A percentile compares a stretch with the other conserved stretches of the same genome.
phyloP scores from a whole-genome alignment of 1,140 invertebrate genomes.

The Calliphora vicina region DNA sequence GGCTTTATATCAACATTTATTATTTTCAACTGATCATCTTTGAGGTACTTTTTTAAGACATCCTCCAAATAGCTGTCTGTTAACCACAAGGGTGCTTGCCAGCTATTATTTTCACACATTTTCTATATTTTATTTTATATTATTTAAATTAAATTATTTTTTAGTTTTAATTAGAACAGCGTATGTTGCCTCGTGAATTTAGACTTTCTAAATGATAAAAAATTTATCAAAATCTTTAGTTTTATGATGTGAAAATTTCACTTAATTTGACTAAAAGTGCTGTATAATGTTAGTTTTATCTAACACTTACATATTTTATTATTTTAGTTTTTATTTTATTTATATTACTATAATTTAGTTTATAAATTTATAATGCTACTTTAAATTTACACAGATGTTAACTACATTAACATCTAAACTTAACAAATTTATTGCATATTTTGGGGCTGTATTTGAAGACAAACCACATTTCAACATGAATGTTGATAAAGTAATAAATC shows the following conservation, averaged over 20 bases:
- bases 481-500: too few species aligned
- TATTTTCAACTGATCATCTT: constrained; percentile 46
- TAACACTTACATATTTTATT: background rate
- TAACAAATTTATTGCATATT: too few species aligned
- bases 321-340: background rate
- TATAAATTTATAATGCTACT: background rate
- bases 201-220: background rate
- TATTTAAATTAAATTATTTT: background rate
- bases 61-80: constrained; percentile 51
- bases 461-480: too few species aligned
- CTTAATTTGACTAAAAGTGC: background rate
- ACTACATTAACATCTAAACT: too few species aligned
- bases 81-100: constrained; percentile 50
- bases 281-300: background rate
- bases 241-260: background rate
- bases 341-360: background rate
- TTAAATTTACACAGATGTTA: background rate
- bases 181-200: background rate
- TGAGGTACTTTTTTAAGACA: constrained; percentile 44
- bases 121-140: too few species aligned
- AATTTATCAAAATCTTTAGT: background rate
- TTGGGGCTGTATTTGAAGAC: too few species aligned
- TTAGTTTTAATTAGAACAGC: background rate
- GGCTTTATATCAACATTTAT: constrained; percentile 48
- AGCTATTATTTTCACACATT: background rate